Evolutionary conservation across 2,888 invertebrate species (phyloP), one percentile per base, ranked within the genome.

Genomic region (Tromatobia lineatoria): DNA sequence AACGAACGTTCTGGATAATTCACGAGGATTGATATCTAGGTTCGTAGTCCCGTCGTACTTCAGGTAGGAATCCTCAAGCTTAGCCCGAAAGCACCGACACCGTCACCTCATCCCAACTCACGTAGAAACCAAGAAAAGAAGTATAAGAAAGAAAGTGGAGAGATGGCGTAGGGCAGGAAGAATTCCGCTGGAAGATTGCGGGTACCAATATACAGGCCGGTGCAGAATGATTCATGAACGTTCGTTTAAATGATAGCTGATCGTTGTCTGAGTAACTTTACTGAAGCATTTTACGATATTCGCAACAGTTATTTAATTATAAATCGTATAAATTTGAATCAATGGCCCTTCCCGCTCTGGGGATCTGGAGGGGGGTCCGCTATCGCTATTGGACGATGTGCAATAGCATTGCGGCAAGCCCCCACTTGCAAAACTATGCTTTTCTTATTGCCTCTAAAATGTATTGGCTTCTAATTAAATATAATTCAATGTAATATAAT

Each of bases 11-110:
- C 67, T 83, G 84, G 84, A 81, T 84, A 84, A 84, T 84, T 80
- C 84, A 81, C 74, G 57, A 84, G 84, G 84, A 84, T 84, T 80
- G 84, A 84, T 84, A 84, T 78, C 74, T 70, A 45, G 64, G 20
- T 47, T 25, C 50, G 57, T 61, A 71, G 69, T 47, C 23, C 6
- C 64, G 38, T 59, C 73, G 71, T 73, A 74, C 73, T 42, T 84
- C 74, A 80, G 74, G 80, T 78, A 74, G 54, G 61, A 64, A 42
- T 69, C 54, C 70, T 67, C 20, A 67, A 67, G 57, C 66, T 61
- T 73, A 25, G 50, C 13, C 20, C 25, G 34, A 61, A 23, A 61
- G 7, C 67, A 29, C n/a, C 42, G 38, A 29, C 45, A 73, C 73
- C 59, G 47, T 80, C 45, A 25, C 52, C 67, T 47, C 45, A 69